Evolutionary conservation across 2,888 invertebrate genomes (phyloP), one percentile per base, ranked within the genome.

Genomic region (Ptychoptera contaminata): DNA sequence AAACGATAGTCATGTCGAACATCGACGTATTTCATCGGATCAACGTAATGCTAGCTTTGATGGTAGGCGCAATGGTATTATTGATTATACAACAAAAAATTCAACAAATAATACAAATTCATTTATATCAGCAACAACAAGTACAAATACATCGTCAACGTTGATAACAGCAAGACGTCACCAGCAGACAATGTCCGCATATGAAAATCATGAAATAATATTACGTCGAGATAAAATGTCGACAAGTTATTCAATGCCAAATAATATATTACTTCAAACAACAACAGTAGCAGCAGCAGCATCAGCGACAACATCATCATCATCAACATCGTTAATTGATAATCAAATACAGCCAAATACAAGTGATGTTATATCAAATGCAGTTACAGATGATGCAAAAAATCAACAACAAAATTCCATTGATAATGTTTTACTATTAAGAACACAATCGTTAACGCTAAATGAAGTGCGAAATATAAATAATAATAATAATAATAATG

Each of bases 61-160:
- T 54, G 66, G 67, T 0, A 53, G 66, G 1, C 57, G 66, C n/a
- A 65, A 66, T 49, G 66, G 67, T 16, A 67, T 67, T 2, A 51
- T 61, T 48, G 49, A 50, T 8, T 49, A 48, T 40, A 48, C 42
- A 37, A 16, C 46, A 6, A 30, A 30, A 10, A 40, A 40, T 15
- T 42, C 44, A 23, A 30, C 30, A 38, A 37, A 35, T 10, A n/a
- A n/a, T n/a, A n/a, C n/a, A n/a, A n/a, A n/a, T n/a, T n/a, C n/a
- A n/a, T 14, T 36, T 37, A 30, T 30, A 11, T 32, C 14, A 40
- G 9, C 16, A 39, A 40, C 30, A 2, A 50, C 55, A 32, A 55
- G 56, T 16, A 48, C 42, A 2, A 51, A 50, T 31, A 32, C 48
- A 46, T 51, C 46, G 2, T 45, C 51, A 8, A 42, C 42, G 16